These are phyloP conservation scores for Colaptes auratus DNA, from an alignment of 2,113 vertebrate species.

Conservation along the genomic window DNA sequence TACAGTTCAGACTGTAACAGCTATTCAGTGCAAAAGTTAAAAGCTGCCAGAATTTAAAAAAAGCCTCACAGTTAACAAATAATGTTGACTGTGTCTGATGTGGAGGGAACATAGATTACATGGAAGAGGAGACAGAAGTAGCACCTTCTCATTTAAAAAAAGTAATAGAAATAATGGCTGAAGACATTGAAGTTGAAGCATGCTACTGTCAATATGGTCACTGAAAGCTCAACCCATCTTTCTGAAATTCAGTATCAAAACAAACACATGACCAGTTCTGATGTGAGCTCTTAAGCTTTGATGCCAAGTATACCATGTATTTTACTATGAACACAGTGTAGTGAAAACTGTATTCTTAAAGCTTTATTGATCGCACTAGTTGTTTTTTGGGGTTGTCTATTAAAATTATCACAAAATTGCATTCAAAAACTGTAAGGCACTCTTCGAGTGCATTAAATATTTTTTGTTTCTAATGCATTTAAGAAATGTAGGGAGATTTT, in stretches of 20 bases:
- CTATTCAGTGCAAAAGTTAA: neutral
- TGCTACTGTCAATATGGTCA: neutral
- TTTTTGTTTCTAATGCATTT: constrained; percentile 5
- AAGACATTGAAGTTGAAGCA: neutral
- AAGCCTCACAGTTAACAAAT: neutral
- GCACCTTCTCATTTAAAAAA: neutral
- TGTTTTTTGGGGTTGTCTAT: neutral
- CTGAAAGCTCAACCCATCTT: neutral
- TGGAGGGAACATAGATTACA: neutral
- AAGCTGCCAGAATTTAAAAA: neutral
- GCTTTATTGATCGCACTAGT: neutral
- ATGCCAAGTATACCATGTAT: neutral
- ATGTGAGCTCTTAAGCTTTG: neutral
- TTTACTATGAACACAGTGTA: neutral
- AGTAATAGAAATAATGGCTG: neutral
- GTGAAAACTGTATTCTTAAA: neutral
- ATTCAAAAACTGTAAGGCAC: neutral
- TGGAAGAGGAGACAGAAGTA: neutral
- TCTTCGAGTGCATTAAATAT: neutral
- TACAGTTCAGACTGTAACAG: neutral
- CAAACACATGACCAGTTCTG: neutral
- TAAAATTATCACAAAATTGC: neutral
- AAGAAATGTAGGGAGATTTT: neutral
- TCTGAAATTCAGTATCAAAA: neutral
- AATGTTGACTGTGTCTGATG: neutral